phyloP scores from a whole-genome alignment of 1,140 invertebrate species.

The Caenorhabditis latens region DNA sequence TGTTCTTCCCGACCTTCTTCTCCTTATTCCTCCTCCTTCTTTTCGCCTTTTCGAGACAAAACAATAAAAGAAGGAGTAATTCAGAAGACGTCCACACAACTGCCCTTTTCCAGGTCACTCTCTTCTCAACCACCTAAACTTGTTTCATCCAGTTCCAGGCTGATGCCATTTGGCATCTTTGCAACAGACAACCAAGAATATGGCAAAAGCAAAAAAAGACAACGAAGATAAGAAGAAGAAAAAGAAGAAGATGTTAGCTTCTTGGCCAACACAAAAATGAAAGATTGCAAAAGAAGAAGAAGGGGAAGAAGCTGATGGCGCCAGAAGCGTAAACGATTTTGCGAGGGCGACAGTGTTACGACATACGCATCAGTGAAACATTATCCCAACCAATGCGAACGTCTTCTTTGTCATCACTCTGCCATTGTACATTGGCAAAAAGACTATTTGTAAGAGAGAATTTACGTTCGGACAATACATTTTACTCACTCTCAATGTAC shows the following conservation, averaged over 20 bases:
- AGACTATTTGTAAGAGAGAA: slow-evolving; percentile 10
- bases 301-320: slow-evolving; percentile 45
- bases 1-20: background rate
- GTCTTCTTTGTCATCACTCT: slow-evolving; percentile 10
- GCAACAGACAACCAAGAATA: slow-evolving; percentile 29
- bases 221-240: background rate
- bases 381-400: slow-evolving; percentile 24
- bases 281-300: slow-evolving; percentile 29
- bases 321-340: slow-evolving; percentile 47
- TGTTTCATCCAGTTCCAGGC: slow-evolving; percentile 24
- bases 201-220: background rate
- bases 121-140: slow-evolving; percentile 14
- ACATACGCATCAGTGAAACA: slow-evolving; percentile 54
- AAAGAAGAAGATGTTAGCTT: slow-evolving; percentile 9
- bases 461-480: background rate
- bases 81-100: slow-evolving; percentile 6
- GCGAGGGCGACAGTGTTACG: slow-evolving; percentile 50
- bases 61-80: slow-evolving; percentile 44
- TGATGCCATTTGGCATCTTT: slow-evolving; percentile 1
- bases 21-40: background rate
- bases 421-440: slow-evolving; percentile 25
- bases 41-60: slow-evolving; percentile 20
- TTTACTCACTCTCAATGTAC: background rate
- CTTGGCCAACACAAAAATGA: slow-evolving; percentile 15
- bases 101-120: slow-evolving; percentile 48